Evolutionary conservation across 1,140 invertebrate species (phyloP), one percentile per base, ranked within the genome.

Genomic region (Nautilus pompilius): DNA sequence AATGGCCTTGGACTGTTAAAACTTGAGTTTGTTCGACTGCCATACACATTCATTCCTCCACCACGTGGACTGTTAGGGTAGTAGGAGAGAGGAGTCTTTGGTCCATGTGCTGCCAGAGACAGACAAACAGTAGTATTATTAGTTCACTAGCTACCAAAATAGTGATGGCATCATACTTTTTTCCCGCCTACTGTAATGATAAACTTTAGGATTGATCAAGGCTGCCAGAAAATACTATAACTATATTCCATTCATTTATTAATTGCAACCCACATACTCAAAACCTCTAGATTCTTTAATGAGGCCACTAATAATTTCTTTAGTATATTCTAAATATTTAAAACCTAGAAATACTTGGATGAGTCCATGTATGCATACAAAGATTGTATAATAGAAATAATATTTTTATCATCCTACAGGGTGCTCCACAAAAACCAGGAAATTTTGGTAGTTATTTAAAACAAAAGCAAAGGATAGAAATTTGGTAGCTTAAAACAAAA

Each of bases 1-100:
- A 58, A 58, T 13, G 26, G 36, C 6, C 56, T 26, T 58, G 56
- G 56, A 41, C 32, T 58, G 32, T 34, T 58, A 22, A 58, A 58
- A 58, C 28, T 58, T 4, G 32, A 17, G 15, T 33, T 58, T 13
- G 56, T 34, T 58, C 56, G 34, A 28, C 29, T 53, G 49, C 20
- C 26, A 28, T 53, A 53, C 6, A 53, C 8, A 53, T 53, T 53
- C 5, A 53, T 6, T 28, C 49, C 49, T 0, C 49, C 49, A 28
- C 49, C 49, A 20, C 49, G 49, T 5, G 49, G 26, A 28, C 29
- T 53, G 6, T 53, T 22, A 6, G 49, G 49, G 20, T 53, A 53
- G 5, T 53, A 53, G 17, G 49, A 28, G 24, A 53, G 49, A 4
- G 24, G 15, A 15, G 49, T 48, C 29, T 36, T 58, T 58, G 56